These are phyloP conservation scores for Balearica regulorum DNA, from an alignment of 2,797 vertebrate genomes.

Conservation along the genomic window DNA sequence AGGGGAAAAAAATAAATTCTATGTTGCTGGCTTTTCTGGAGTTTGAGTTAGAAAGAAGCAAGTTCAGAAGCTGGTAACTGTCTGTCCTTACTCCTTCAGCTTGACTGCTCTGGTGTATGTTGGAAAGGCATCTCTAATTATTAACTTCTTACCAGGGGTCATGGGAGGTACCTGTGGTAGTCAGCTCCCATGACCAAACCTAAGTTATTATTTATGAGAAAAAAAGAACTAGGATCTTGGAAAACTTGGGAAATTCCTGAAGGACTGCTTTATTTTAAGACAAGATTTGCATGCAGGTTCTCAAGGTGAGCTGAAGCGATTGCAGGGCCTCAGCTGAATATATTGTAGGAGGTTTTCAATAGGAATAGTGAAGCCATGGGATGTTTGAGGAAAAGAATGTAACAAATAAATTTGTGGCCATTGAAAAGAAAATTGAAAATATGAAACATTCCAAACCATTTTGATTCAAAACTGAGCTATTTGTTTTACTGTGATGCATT, in stretches of 20 bases:
- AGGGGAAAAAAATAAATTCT: accelerated
- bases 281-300: neutral
- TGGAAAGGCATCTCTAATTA: neutral
- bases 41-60: neutral
- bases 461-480: neutral
- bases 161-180: neutral
- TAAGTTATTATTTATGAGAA: neutral
- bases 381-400: neutral
- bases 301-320: neutral
- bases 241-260: neutral
- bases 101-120: neutral
- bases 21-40: neutral
- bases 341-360: neutral
- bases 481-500: neutral
- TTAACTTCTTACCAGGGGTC: neutral
- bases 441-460: neutral
- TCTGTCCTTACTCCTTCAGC: neutral
- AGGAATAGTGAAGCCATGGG: neutral
- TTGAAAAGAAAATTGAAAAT: neutral
- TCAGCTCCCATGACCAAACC: neutral
- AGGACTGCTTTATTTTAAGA: neutral
- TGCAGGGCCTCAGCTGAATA: neutral
- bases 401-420: neutral
- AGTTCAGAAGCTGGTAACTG: neutral
- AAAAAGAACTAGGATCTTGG: neutral